These are phyloP conservation scores for Ochotona princeps DNA, from an alignment of 2,113 vertebrate genomes.

Conservation along the genomic window DNA sequence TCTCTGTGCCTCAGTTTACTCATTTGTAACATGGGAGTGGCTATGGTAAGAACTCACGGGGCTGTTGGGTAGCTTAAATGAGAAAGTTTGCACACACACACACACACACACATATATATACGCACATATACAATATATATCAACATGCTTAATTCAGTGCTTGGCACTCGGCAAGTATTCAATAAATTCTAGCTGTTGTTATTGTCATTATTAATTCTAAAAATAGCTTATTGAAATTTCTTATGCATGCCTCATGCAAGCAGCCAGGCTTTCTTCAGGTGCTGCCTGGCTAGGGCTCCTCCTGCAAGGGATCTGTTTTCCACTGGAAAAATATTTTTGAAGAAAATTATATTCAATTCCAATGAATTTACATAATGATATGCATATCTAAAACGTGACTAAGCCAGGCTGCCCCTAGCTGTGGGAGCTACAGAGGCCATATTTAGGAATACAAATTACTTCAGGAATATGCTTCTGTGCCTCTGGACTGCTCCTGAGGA, in stretches of 20 bases:
- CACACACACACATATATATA: too few species aligned
- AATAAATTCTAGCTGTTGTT: neutral
- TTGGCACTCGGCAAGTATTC: neutral
- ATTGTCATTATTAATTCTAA: conserved; percentile 5
- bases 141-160: neutral
- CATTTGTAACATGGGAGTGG: neutral
- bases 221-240: neutral
- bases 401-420: conserved; percentile 74
- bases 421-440: conserved; percentile 72
- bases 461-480: conserved; percentile 57
- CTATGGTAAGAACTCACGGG: neutral
- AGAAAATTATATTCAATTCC: conserved; percentile 75
- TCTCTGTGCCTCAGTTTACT: conserved; percentile 18
- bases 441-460: conserved; percentile 80
- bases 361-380: conserved; percentile 80
- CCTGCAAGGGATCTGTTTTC: conserved; percentile 66
- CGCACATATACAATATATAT: too few species aligned
- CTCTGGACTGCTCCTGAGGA: conserved; percentile 64
- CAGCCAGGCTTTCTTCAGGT: conserved; percentile 58
- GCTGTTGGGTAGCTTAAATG: neutral
- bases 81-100: too few species aligned
- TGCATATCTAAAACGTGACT: conserved; percentile 78
- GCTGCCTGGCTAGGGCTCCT: conserved; percentile 32
- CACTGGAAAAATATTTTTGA: conserved; percentile 71
- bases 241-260: neutral